Base-by-base conservation (phyloP, 2,113 vertebrate species). In the Crotalus helleri region DNA sequence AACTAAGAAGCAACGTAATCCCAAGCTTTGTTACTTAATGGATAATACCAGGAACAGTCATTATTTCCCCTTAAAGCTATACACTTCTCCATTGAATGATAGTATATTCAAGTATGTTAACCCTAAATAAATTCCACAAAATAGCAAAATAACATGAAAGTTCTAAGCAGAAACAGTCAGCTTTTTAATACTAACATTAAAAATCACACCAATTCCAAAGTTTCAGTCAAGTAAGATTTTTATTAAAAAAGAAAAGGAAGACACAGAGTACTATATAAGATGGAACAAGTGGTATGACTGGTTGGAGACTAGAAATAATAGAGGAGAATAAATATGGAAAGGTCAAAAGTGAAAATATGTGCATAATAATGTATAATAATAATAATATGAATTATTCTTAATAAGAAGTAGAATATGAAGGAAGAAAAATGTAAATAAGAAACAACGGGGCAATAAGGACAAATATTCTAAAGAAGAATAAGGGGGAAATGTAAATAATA, bases 41-140 rank as follows among this genome's bases (percentile, higher is more conserved):
- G 6, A 5, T 46, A 24, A 6, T 92, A 57, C 92, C 94, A 95
- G 97, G 95, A 95, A 90, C 92, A 90, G 89, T 88, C 87, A 1
- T 90, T 64, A 2, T 88, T 95, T 93, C 94, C 95, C 93, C 5
- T 29, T 69, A 0, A 88, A 19, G 92, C 10, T 19, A 10, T 4
- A 11, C 74, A 69, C 61, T 54, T 17, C 12, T 29, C 1, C 0
- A 13, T 13, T 51, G 5, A 0, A 81, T 59, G 87, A 1, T 19
- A 86, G 1, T 1, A 92, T 49, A 7, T 29, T 26, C 23, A 87
- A 49, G 24, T 26, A 51, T 7, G 26, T 53, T 29, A 23, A 44
- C 5, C 23, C 12, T 46, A 33, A 87, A 29, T 54, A n/a, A 57
- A 89, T 89, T 89, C 17, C 87, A 57, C 15, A 3, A 81, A 0